Evolutionary conservation across 2,888 invertebrate species (phyloP).

Genomic region (Melieria omissa): DNA sequence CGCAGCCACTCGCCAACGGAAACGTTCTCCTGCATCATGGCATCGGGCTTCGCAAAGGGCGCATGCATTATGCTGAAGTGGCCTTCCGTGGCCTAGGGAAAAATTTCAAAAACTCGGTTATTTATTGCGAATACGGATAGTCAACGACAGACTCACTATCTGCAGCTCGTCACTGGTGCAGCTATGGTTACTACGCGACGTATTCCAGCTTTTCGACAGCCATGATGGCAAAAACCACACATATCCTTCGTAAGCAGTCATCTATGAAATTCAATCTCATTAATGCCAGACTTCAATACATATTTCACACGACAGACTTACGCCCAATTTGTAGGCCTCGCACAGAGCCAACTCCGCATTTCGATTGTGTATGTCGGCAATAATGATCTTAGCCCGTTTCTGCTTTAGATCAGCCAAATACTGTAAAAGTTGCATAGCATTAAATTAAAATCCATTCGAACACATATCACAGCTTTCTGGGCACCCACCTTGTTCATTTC

Average conservation of each 20-base stretch:
- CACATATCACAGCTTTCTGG: background rate
- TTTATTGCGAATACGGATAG: background rate
- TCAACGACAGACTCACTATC: slow-evolving; percentile 56
- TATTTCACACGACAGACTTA: slow-evolving; percentile 39
- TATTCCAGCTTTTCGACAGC: slow-evolving; percentile 74
- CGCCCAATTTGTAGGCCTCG: slow-evolving; percentile 71
- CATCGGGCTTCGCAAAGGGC: slow-evolving; percentile 72
- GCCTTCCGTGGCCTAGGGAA: slow-evolving; percentile 74
- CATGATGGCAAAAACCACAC: slow-evolving; percentile 89
- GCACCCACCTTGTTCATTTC: slow-evolving; percentile 71
- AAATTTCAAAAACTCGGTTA: background rate
- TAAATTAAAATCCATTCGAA: background rate
- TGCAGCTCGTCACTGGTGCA: slow-evolving; percentile 75
- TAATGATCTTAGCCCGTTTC: slow-evolving; percentile 79
- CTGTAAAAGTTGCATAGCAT: slow-evolving; percentile 61
- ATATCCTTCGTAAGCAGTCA: slow-evolving; percentile 78
- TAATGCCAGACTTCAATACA: background rate
- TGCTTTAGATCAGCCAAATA: slow-evolving; percentile 74
- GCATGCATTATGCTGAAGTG: slow-evolving; percentile 78
- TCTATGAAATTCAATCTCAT: slow-evolving; percentile 68
- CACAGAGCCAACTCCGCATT: slow-evolving; percentile 83
- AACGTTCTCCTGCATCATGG: slow-evolving; percentile 71
- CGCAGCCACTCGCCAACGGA: slow-evolving; percentile 74
- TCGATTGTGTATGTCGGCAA: slow-evolving; percentile 81
- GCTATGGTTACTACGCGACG: slow-evolving; percentile 67